A percentile compares a stretch with the other conserved stretches of the same genome.
These are phyloP conservation scores for Mus minutoides DNA, from an alignment of 2,797 vertebrate genomes.

Conservation along the genomic window DNA sequence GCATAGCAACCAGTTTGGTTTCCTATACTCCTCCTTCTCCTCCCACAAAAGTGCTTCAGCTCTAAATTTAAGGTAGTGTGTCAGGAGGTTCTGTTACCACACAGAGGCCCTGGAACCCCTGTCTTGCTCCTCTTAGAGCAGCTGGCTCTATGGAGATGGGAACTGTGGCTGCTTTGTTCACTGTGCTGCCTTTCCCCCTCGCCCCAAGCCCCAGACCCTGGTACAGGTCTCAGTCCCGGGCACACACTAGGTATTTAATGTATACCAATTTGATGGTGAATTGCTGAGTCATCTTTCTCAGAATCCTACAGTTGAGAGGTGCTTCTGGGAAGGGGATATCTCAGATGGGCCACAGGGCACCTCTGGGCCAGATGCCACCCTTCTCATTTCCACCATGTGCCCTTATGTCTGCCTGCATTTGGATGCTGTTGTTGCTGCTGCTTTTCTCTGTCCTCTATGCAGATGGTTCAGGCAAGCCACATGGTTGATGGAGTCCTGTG, in stretches of 20 bases:
- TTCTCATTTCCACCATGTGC: not conserved
- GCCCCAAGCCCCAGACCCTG: not conserved
- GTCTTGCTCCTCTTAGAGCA: not conserved
- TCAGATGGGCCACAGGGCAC: not conserved
- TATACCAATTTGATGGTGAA: not conserved
- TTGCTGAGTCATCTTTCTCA: conserved; percentile 48
- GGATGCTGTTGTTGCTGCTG: not conserved
- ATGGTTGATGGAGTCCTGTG: not conserved
- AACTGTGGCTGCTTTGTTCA: not conserved
- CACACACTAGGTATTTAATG: conserved; percentile 36
- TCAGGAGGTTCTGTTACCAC: conserved; percentile 62
- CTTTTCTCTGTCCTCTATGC: conserved; percentile 42
- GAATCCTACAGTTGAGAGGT: conserved; percentile 43
- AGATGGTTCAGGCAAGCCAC: conserved; percentile 3
- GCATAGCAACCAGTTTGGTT: conserved; percentile 81
- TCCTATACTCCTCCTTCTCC: conserved; percentile 75
- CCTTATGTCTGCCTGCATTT: not conserved
- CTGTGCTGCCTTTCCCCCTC: not conserved
- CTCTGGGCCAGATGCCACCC: not conserved
- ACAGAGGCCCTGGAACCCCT: conserved; percentile 33
- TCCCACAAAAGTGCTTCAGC: conserved; percentile 74
- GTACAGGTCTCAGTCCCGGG: not conserved
- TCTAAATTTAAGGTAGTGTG: conserved; percentile 81
- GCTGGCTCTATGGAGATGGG: conserved; percentile 1
- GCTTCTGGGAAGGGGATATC: conserved; percentile 39